Percentiles rank a stretch among this genome's conserved stretches.
These are phyloP conservation scores for Babyrousa celebensis DNA, from an alignment of 2,797 vertebrate species.

Conservation along the genomic window DNA sequence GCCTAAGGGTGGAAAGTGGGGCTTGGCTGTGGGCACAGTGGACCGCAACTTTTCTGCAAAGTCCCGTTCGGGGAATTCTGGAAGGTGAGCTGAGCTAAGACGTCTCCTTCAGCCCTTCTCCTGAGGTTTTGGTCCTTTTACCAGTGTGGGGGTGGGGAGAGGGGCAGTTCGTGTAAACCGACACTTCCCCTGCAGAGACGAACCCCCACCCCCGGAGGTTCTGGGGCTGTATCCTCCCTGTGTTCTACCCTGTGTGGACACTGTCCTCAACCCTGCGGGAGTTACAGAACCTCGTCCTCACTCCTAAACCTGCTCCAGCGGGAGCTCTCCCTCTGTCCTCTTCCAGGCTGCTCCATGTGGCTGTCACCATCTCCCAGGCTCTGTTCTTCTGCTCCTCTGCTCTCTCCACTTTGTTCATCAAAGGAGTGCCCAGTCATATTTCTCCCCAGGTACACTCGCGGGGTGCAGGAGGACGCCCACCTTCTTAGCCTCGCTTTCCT, in stretches of 20 bases:
- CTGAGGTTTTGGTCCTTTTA: fast-evolving
- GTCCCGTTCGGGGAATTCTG: neutral
- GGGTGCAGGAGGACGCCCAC: fast-evolving
- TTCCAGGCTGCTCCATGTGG: fast-evolving
- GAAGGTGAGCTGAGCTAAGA: neutral
- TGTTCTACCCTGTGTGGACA: fast-evolving
- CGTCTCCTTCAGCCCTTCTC: neutral
- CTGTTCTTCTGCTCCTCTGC: neutral
- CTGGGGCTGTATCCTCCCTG: neutral
- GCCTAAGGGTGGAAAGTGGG: neutral
- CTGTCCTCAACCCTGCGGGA: too few relatives aligned
- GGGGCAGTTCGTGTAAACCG: fast-evolving
- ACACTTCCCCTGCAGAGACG: neutral
- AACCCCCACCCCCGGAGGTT: too few relatives aligned
- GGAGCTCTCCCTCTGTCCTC: neutral
- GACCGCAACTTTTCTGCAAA: neutral
- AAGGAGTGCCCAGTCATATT: neutral
- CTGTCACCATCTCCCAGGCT: neutral
- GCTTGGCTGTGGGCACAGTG: neutral
- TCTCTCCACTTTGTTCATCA: neutral
- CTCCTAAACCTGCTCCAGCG: too few relatives aligned
- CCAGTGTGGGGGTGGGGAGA: neutral
- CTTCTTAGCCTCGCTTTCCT: neutral
- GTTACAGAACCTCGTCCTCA: neutral
- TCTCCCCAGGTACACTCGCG: neutral